Base-by-base conservation (phyloP, 2,797 vertebrate genomes). In the Enteromius radiatus region DNA sequence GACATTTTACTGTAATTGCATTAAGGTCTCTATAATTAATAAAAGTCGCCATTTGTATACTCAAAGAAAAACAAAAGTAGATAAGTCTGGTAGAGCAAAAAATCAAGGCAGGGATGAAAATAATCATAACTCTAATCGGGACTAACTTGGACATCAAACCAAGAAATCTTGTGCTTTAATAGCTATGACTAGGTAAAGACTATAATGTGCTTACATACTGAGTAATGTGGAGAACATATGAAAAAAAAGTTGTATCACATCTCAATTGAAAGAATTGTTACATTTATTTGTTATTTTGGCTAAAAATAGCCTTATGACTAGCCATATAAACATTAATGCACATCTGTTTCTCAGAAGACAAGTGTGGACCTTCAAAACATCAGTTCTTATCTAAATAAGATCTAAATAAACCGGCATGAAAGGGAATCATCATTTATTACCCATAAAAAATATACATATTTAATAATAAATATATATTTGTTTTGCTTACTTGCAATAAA, bases 1-100 rank as follows among this genome's bases (percentile, higher is more conserved):
- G 4, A 63, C 26, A 64, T 64, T 77, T 64, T 19, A 4, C 59
- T 47, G 41, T n/a, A 49, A 65, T 64, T 77, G 76, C 26, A 47
- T 33, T 77, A 10, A 64, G 9, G 12, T 21, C 28, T 1, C 5
- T 7, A 73, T 76, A 63, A 47, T 77, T 43, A 47, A 77, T 77
- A 47, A 26, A 28, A 49, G 43, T 21, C 14, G 1, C 15, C 14
- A 63, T 17, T 31, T 63, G 26, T 76, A 23, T 45, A 45, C 74
- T 63, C 56, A 63, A 28, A 63, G 15, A 59, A 56, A 38, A 76
- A 15, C n/a, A 61, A 14, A 0, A 41, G 74, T 10, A 36, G 36
- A 38, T 38, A 36, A 36, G 33, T 41, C 52, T 41, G 26, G 33
- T 61, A 21, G 3, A 17, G 41, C 0, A 3, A 26, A 7, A 68